A percentile compares a stretch with the other conserved stretches of the same genome.
These are phyloP conservation scores for Cyclina sinensis DNA, from an alignment of 1,140 invertebrate species.

Conservation along the genomic window DNA sequence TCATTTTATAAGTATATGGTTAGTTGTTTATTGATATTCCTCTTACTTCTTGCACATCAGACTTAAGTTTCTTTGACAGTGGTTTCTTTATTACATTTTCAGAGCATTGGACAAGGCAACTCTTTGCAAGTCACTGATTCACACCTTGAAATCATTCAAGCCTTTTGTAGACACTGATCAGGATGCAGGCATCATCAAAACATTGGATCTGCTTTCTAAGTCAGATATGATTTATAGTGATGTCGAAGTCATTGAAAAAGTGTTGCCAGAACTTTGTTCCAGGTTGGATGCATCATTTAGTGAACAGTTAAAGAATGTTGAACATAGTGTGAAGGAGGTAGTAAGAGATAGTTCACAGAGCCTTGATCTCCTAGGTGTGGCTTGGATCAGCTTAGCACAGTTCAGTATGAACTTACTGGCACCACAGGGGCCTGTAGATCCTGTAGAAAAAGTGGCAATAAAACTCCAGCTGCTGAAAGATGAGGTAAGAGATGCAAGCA, in stretches of 20 bases:
- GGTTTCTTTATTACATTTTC: conserved; percentile 23
- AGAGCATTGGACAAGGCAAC: conserved; percentile 29
- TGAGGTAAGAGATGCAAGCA: conserved; percentile 74
- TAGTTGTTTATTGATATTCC: no score
- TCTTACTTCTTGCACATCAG: no score
- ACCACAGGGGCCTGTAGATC: conserved; percentile 84
- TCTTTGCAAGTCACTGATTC: neutral
- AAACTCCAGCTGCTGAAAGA: conserved; percentile 78
- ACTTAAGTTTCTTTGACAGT: no score
- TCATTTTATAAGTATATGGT: no score
- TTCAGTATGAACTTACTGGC: conserved; percentile 74
- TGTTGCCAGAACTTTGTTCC: neutral
- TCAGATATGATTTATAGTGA: neutral
- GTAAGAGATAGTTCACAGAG: neutral
- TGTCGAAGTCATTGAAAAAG: neutral
- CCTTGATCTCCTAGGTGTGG: conserved; percentile 66
- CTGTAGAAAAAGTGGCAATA: conserved; percentile 80
- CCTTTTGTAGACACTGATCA: neutral
- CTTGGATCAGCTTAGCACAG: conserved; percentile 77
- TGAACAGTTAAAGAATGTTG: conserved; percentile 1
- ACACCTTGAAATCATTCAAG: conserved; percentile 13
- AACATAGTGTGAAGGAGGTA: neutral
- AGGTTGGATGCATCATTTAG: neutral
- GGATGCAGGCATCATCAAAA: neutral
- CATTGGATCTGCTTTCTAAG: neutral